Evolutionary conservation across 2,113 vertebrate genomes (phyloP), one percentile per base, ranked within the genome.

Genomic region (Stegastes partitus): DNA sequence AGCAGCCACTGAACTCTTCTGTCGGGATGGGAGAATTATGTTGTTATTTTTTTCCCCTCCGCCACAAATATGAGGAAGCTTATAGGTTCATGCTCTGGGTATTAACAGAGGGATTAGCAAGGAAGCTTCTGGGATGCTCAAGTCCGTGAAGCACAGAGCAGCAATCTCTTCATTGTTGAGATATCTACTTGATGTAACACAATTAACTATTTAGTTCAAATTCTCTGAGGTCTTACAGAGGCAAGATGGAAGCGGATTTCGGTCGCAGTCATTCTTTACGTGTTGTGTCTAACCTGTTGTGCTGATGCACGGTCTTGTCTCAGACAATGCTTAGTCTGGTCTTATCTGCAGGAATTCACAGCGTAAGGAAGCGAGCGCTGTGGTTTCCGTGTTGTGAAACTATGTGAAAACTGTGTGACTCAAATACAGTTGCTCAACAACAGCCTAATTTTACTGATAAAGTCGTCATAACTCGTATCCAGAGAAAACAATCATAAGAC

Each of bases 61-160:
- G 19, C 62, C 64, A 75, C 76, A 82, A 89, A 88, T 77, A 87
- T 81, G 78, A 87, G 84, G 81, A 82, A 90, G 88, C 88, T 91
- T 90, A 91, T 62, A 79, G 87, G 91, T 93, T 92, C 89, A 92
- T 89, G 89, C 72, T 73, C 84, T 73, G 81, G 76, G 85, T 92
- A 84, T 90, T 88, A 91, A 88, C 81, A 83, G 85, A 67, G 84
- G 90, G 92, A 93, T 93, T 92, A 93, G 85, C 2, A 11, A 37
- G 51, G 70, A 70, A 71, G 80, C 81, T 87, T 89, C 77, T 80
- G 82, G 74, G 76, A 87, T 7, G 57, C 79, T 76, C 58, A 42
- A 79, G 77, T 74, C 77, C 18, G 42, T 74, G 65, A 85, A 72
- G 85, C 74, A 54, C 84, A 79, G 55, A 66, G 61, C 45, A 10